Evolutionary conservation across 2,797 vertebrate species (phyloP).

Genomic region (Choloepus didactylus): DNA sequence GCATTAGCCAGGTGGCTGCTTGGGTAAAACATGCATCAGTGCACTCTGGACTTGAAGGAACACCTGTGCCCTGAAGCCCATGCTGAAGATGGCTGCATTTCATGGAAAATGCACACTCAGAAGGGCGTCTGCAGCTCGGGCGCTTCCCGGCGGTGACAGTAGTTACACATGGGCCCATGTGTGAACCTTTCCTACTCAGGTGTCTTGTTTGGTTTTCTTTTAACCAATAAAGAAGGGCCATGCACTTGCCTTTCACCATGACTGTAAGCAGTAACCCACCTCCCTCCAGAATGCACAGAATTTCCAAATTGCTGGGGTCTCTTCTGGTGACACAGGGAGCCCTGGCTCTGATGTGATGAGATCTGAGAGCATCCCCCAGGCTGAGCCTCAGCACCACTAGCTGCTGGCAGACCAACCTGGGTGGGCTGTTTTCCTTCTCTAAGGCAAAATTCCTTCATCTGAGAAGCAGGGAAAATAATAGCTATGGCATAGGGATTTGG

Average conservation of each 20-base stretch:
- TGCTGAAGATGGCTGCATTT: constrained; percentile 89
- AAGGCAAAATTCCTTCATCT: background rate
- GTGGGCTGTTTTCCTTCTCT: background rate
- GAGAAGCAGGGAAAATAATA: background rate
- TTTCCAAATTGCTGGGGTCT: background rate
- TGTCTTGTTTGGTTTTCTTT: constrained; percentile 73
- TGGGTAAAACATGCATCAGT: constrained; percentile 88
- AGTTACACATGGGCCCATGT: background rate
- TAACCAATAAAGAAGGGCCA: background rate
- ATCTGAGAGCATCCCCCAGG: background rate
- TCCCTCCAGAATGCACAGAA: background rate
- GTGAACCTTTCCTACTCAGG: constrained; percentile 69
- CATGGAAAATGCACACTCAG: constrained; percentile 86
- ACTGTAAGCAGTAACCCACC: constrained; percentile 11
- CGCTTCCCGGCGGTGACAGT: constrained; percentile 78
- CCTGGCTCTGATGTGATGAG: background rate
- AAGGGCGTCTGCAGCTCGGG: constrained; percentile 75
- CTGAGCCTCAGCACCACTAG: fast-evolving
- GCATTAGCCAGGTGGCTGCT: constrained; percentile 86
- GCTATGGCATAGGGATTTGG: background rate
- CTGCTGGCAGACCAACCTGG: background rate
- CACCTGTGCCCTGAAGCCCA: constrained; percentile 89
- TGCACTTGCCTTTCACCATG: background rate
- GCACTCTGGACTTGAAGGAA: constrained; percentile 88
- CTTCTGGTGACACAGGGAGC: background rate